phyloP scores from a whole-genome alignment of 2,113 vertebrate species.

The Terrapene triunguis region DNA sequence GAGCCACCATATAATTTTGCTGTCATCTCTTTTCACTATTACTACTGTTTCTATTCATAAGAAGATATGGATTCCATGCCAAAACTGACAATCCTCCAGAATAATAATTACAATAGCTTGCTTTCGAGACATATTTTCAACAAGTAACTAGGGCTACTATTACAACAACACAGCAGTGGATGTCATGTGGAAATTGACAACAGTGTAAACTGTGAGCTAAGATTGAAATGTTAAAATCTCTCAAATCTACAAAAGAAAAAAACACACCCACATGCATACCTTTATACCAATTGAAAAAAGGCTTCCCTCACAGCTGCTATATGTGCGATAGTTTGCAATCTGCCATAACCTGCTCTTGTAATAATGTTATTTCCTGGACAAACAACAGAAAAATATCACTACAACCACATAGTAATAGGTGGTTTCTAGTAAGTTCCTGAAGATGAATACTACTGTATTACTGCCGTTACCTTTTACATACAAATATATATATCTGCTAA shows the following conservation, averaged over 20 bases:
- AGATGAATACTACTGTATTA: neutral
- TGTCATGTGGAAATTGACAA: neutral
- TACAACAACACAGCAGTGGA: neutral
- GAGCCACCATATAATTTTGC: neutral
- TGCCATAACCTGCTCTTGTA: neutral
- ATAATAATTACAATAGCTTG: neutral
- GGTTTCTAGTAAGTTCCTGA: neutral
- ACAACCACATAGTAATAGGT: neutral
- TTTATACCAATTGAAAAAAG: neutral
- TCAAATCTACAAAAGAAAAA: neutral
- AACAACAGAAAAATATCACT: neutral
- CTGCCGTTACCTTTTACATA: neutral
- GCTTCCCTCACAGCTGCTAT: neutral
- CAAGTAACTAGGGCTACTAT: neutral
- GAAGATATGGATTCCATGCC: neutral
- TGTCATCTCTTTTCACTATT: constrained; percentile 4
- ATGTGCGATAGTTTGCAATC: neutral
- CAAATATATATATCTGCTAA: neutral
- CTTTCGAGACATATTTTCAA: neutral
- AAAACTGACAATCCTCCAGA: constrained; percentile 2
- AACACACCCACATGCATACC: neutral
- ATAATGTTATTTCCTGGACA: neutral
- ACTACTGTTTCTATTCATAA: neutral
- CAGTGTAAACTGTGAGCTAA: neutral
- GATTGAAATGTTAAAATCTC: neutral